Conservation (phyloP, 1,140 invertebrate species). For the Antheraea mylitta region DNA sequence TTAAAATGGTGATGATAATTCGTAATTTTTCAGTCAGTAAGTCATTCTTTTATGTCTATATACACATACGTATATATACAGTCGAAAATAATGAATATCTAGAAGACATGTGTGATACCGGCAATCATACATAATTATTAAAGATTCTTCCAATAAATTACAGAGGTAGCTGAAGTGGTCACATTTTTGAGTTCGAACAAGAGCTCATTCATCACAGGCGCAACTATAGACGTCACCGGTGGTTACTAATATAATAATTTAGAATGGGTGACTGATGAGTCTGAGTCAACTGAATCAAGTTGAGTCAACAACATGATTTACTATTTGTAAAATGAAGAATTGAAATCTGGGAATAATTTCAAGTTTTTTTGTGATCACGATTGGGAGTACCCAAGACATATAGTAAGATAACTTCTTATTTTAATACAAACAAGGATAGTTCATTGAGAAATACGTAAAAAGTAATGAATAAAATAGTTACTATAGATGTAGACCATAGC, state of each 20-base stretch:
- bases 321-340: not conserved
- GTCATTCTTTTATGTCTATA: too few relatives aligned
- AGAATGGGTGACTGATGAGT: not conserved
- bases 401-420: too few relatives aligned
- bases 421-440: too few relatives aligned
- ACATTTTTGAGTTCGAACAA: constrained; percentile 90
- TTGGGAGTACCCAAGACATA: too few relatives aligned
- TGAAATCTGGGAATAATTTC: not conserved
- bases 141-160: constrained; percentile 39
- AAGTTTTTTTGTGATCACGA: too few relatives aligned
- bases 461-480: not conserved
- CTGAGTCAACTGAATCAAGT: too few relatives aligned
- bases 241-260: constrained; percentile 60
- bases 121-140: too few relatives aligned
- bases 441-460: not conserved
- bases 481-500: not conserved
- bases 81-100: too few relatives aligned
- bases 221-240: constrained; percentile 90
- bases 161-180: constrained; percentile 93
- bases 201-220: constrained; percentile 92
- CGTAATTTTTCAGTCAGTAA: too few relatives aligned
- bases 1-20: too few relatives aligned
- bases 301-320: not conserved
- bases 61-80: too few relatives aligned
- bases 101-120: too few relatives aligned